Percentiles rank a stretch among this genome's conserved stretches.
phyloP scores from a whole-genome alignment of 2,113 vertebrate genomes.

The Saimiri boliviensis region DNA sequence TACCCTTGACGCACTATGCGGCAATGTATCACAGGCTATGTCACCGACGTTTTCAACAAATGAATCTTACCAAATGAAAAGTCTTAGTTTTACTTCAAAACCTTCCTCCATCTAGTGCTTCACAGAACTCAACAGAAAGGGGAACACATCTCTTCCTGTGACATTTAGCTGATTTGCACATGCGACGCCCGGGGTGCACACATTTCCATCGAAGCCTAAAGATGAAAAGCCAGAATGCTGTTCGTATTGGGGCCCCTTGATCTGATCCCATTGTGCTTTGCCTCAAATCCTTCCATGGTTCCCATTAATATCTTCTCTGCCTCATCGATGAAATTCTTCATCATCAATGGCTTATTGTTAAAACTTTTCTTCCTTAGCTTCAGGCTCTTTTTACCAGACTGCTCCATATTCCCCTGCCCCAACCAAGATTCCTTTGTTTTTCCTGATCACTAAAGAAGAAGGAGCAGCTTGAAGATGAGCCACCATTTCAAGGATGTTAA shows the following conservation, averaged over 20 bases:
- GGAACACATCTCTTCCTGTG: not conserved
- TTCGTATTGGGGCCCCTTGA: constrained; percentile 3
- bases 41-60: constrained; percentile 16
- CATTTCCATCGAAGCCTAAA: not conserved
- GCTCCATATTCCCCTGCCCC: not conserved
- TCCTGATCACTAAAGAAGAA: not conserved
- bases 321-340: constrained; percentile 53
- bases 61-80: not conserved
- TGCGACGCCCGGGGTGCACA: not conserved
- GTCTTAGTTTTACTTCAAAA: constrained; percentile 46
- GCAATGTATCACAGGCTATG: not conserved
- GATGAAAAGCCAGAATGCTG: constrained; percentile 27
- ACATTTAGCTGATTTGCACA: not conserved
- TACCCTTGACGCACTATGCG: not conserved
- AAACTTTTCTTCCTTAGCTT: constrained; percentile 61
- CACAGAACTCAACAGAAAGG: not conserved
- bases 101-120: not conserved
- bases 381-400: constrained; percentile 57
- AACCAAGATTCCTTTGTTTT: constrained; percentile 25
- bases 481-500: not conserved
- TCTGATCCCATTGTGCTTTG: not conserved
- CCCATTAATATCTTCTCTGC: constrained; percentile 57
- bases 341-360: constrained; percentile 76
- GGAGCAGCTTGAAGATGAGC: not conserved
- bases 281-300: not conserved